phyloP scores from a whole-genome alignment of 2,113 vertebrate species.

The Pseudonaja textilis region DNA sequence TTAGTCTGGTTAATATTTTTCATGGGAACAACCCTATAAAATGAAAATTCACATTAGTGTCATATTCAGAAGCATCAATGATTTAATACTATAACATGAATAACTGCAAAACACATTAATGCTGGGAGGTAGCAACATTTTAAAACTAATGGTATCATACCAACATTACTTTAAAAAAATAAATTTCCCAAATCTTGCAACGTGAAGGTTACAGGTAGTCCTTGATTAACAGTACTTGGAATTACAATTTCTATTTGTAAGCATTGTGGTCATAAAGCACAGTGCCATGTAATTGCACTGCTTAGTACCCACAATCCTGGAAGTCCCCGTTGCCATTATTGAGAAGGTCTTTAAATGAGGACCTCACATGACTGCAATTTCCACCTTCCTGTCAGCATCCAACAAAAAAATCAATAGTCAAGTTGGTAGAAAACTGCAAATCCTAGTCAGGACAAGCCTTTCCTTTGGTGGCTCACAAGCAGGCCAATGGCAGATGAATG shows the following conservation, averaged over 20 bases:
- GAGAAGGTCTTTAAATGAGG: not conserved
- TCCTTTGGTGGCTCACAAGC: not conserved
- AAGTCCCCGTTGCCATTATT: not conserved
- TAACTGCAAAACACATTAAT: not conserved
- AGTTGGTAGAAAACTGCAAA: not conserved
- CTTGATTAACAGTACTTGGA: not conserved
- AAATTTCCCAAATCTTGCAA: not conserved
- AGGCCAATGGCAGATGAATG: not conserved
- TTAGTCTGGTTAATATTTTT: not conserved
- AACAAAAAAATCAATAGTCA: not conserved
- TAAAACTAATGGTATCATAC: not conserved
- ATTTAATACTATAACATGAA: not conserved
- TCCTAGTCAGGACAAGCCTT: not conserved
- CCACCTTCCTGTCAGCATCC: not conserved
- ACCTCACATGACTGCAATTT: not conserved
- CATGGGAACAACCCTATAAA: slow-evolving; percentile 10
- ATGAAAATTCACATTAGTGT: not conserved
- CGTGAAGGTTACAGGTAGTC: not conserved
- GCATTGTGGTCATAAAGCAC: not conserved
- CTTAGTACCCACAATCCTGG: not conserved
- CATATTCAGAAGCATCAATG: not conserved
- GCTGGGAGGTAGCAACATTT: not conserved
- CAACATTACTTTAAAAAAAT: not conserved
- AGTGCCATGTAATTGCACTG: not conserved
- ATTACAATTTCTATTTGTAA: not conserved